Conservation (phyloP, 2,888 invertebrate species). For the Habroteleia sp. region DNA sequence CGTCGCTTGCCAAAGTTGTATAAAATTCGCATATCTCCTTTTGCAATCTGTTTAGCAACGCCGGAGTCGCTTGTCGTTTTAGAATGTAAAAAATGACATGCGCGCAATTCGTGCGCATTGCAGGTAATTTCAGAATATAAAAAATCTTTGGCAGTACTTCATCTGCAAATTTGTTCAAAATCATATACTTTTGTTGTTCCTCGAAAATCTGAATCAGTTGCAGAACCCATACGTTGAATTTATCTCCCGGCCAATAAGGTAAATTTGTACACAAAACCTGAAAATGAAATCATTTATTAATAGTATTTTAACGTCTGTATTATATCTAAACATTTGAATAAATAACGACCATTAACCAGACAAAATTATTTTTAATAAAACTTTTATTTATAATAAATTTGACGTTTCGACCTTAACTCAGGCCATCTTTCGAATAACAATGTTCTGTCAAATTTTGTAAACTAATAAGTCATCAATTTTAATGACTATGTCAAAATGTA, state of each 20-base stretch:
- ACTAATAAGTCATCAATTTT: no score
- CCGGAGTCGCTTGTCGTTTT: slow-evolving; percentile 84
- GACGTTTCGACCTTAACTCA: no score
- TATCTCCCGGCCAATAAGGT: slow-evolving; percentile 84
- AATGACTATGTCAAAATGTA: no score
- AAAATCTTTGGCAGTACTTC: slow-evolving; percentile 85
- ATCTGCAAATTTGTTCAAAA: slow-evolving; percentile 84
- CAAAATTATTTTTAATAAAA: no score
- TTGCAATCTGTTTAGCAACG: slow-evolving; percentile 84
- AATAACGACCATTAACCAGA: no score
- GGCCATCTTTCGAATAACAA: no score
- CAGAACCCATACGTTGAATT: slow-evolving; percentile 86
- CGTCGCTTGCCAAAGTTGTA: slow-evolving; percentile 83
- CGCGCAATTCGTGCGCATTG: slow-evolving; percentile 83
- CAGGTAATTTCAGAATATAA: slow-evolving; percentile 82
- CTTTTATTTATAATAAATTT: no score
- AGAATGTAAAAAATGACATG: slow-evolving; percentile 86
- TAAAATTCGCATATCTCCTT: slow-evolving; percentile 82
- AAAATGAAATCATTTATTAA: slow-evolving; percentile 8
- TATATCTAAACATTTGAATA: no score
- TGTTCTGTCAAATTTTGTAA: no score
- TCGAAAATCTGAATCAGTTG: slow-evolving; percentile 86
- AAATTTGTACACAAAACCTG: slow-evolving; percentile 87
- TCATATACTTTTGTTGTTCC: slow-evolving; percentile 81
- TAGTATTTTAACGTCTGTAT: no score